Base-by-base conservation (phyloP, 2,113 vertebrate genomes). In the Zingel zingel region DNA sequence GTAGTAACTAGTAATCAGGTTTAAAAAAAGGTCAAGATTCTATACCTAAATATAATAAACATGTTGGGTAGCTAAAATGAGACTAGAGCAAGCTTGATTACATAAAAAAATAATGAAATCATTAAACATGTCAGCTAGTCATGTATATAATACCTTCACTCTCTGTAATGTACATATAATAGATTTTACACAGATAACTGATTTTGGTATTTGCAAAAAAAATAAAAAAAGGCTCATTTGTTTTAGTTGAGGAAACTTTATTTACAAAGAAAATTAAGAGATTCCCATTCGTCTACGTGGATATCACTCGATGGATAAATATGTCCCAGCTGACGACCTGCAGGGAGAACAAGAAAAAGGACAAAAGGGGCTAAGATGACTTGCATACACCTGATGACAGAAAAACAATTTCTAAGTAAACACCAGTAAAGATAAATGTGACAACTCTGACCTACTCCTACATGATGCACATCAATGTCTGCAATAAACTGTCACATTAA, bases 181-280 rank as follows among this genome's bases (percentile, higher is more conserved):
- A 5, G 9, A 47, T 39, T 63, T 18, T 19, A 74, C 15, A 39
- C 25, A 2, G 3, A 57, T 45, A 65, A 45, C 1, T 48, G 27
- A 36, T 15, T 10, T 15, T 54, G 15, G 10, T 12, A n/a, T 11
- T 11, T n/a, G 51, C 19, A 59, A 25, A 68, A 48, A 72, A 53
- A 43, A 43, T 3, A 57, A 36, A 6, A 83, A 18, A 0, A 66
- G 47, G 14, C 48, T 47, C 6, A 9, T 57, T 77, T 43, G 19
- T 10, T 70, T 81, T 69, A 76, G 92, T 91, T 90, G 25, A 90
- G 77, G 83, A 57, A 79, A 81, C 83, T 96, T 96, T 96, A 96
- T 96, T 95, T 95, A 95, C 95, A 95, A 94, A 94, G 78, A 93
- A 59, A 89, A 88, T 89, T 90, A 93, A 66, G 77, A 71, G 87